Evolutionary conservation across 2,113 vertebrate genomes (phyloP).

Genomic region (Varanus komodoensis): DNA sequence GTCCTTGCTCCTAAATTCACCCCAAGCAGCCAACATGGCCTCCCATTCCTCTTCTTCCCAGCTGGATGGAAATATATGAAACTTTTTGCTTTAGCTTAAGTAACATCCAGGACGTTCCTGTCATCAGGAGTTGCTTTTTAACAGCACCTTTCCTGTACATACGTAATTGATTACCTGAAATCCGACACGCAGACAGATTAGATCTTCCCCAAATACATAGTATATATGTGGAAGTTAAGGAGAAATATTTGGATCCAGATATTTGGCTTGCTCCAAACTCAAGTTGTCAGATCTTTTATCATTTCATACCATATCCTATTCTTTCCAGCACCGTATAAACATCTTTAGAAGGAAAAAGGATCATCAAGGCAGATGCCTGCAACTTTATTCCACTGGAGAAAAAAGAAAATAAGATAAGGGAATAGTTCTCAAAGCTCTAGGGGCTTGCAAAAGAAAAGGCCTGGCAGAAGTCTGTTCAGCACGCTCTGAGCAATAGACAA

Average conservation of each 20-base stretch:
- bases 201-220: no score
- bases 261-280: neutral
- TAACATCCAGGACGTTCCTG: no score
- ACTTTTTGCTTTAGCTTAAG: no score
- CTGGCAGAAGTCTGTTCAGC: slow-evolving; percentile 54
- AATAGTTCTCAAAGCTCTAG: slow-evolving; percentile 48
- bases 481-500: slow-evolving; percentile 74
- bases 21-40: neutral
- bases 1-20: no score
- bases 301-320: neutral
- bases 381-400: slow-evolving; percentile 25
- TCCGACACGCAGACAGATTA: neutral
- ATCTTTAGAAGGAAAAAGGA: slow-evolving; percentile 6
- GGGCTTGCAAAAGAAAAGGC: slow-evolving; percentile 55
- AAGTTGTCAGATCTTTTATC: neutral
- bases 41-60: neutral
- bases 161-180: neutral
- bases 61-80: neutral
- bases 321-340: slow-evolving; percentile 3
- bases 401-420: neutral
- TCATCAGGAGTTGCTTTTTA: no score
- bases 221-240: neutral
- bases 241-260: neutral
- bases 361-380: slow-evolving; percentile 26
- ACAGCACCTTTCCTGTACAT: neutral